A percentile compares a stretch with the other conserved stretches of the same genome.
Evolutionary conservation across 2,113 vertebrate genomes (phyloP).

Genomic region (Condylura cristata): DNA sequence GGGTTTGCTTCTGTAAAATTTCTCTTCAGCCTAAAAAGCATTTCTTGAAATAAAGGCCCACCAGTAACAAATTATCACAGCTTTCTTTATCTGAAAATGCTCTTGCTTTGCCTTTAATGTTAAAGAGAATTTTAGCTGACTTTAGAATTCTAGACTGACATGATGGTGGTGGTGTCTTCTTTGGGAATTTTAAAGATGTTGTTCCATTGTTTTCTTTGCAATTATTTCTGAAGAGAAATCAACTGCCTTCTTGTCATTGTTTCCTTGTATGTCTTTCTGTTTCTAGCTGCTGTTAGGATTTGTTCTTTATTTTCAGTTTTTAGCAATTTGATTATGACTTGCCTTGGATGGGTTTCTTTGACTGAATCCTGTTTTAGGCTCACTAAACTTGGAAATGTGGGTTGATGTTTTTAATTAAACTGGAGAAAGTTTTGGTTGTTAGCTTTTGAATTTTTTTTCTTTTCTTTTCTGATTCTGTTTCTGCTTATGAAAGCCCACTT

Average conservation of each 20-base stretch:
- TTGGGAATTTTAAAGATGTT: not conserved
- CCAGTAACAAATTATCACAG: not conserved
- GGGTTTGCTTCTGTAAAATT: not conserved
- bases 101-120: not conserved
- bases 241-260: not conserved
- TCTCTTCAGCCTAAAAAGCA: not conserved
- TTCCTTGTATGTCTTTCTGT: not conserved
- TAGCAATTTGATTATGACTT: not conserved
- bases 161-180: not conserved
- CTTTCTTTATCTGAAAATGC: not conserved
- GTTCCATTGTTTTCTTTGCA: not conserved
- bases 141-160: not conserved
- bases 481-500: not conserved
- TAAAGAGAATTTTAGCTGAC: not conserved
- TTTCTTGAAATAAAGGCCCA: not conserved
- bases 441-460: not conserved
- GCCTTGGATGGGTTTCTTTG: not conserved
- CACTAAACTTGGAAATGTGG: not conserved
- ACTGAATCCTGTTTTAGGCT: not conserved
- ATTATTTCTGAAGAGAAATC: conserved; percentile 1
- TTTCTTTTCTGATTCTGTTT: not conserved
- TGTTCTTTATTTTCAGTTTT: not conserved
- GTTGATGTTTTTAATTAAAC: not conserved
- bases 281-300: not conserved
- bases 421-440: not conserved